A percentile compares a stretch with the other conserved stretches of the same genome.
Evolutionary conservation across 2,888 invertebrate species (phyloP).

Genomic region (Tachina grossa): DNA sequence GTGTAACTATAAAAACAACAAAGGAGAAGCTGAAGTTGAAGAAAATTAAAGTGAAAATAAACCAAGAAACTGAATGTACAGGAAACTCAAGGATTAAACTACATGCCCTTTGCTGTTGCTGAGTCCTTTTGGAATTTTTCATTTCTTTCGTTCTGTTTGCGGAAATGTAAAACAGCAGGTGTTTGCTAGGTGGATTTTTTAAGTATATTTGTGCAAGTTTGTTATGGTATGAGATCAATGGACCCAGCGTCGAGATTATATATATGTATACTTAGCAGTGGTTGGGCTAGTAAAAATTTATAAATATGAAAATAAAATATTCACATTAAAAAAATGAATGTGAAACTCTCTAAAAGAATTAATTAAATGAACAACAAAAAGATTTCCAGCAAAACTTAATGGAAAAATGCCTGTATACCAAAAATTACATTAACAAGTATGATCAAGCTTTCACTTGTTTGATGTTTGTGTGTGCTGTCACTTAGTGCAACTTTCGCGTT

Average conservation of each 20-base stretch:
- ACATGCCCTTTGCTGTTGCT: slow-evolving; percentile 5
- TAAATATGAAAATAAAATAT: no score
- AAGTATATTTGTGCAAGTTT: not conserved
- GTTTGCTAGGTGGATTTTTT: slow-evolving; percentile 19
- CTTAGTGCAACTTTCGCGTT: no score
- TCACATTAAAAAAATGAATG: not conserved
- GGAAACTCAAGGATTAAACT: slow-evolving; percentile 30
- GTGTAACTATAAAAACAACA: not conserved
- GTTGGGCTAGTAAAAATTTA: not conserved
- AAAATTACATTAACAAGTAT: no score
- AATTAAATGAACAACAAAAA: no score
- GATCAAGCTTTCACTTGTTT: no score
- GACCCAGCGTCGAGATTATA: not conserved
- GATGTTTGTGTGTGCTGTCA: no score
- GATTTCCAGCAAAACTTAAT: no score
- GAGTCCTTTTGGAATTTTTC: not conserved
- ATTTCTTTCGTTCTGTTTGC: not conserved
- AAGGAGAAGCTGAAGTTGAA: slow-evolving; percentile 8
- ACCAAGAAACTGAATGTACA: slow-evolving; percentile 14
- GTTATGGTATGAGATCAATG: not conserved
- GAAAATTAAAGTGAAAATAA: slow-evolving; percentile 22
- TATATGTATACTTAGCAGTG: not conserved
- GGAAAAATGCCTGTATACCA: no score
- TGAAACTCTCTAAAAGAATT: not conserved
- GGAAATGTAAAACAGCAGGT: slow-evolving; percentile 58